Evolutionary conservation across 2,113 vertebrate species (phyloP).

Genomic region (Todiramphus saurophagus): DNA sequence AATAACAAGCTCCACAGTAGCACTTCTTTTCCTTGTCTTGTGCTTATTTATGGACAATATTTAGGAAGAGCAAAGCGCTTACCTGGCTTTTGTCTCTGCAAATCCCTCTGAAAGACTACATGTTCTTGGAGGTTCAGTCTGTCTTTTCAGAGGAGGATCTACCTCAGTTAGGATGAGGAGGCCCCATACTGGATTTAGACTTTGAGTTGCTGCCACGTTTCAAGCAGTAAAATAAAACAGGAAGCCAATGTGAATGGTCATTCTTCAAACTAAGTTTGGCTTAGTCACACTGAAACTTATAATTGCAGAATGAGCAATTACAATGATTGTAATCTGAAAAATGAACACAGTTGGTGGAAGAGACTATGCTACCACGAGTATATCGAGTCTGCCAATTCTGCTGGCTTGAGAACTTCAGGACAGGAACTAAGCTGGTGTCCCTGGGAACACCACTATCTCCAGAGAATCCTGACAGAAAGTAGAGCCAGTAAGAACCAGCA

Average conservation of each 20-base stretch:
- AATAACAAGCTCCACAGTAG: neutral
- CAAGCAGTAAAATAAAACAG: neutral
- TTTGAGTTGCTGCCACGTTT: neutral
- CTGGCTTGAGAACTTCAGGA: neutral
- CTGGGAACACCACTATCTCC: neutral
- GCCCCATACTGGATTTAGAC: neutral
- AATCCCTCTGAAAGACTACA: neutral
- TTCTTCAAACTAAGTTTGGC: neutral
- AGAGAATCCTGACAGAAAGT: neutral
- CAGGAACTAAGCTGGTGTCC: neutral
- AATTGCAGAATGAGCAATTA: neutral
- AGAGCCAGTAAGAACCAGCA: neutral
- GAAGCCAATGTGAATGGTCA: neutral
- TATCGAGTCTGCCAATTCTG: neutral
- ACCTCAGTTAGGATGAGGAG: neutral
- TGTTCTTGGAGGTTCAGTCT: neutral
- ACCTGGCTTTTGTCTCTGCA: neutral
- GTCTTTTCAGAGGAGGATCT: neutral
- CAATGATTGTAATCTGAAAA: neutral
- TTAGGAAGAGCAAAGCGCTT: conserved; percentile 4
- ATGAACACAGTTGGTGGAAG: neutral
- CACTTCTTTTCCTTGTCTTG: neutral
- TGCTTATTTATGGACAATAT: neutral
- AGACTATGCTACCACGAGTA: fast-evolving
- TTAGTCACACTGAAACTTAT: neutral